Base-by-base conservation (phyloP, 1,140 invertebrate genomes). In the Drosophila ananassae region DNA sequence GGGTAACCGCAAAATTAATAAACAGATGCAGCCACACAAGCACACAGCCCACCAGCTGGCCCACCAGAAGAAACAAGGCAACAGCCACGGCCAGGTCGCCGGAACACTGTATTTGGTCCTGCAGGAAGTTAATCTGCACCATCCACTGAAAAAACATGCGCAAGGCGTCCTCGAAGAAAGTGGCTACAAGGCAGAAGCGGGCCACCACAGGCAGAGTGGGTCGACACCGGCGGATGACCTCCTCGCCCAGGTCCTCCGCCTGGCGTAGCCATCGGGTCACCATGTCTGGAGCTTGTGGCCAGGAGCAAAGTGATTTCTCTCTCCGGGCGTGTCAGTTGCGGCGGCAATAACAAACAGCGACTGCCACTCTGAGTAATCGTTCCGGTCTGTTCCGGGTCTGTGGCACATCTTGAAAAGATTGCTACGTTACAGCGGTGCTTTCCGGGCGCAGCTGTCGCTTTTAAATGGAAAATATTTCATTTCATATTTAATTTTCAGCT, bases 91-190 rank as follows among this genome's bases (percentile, higher is more conserved):
- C 55, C 0, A 55, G 22, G 17, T 13, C 30, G 12, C 24, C 8
- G 10, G 53, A 63, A 30, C 46, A 59, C 4, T 75, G 21, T 4
- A 71, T 8, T 4, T 50, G 39, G 0, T 51, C 25, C 6, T 75
- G 64, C 7, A 63, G 46, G 41, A 25, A 52, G 1, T 10, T 28
- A n/a, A 37, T 4, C 28, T 57, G 54, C 3, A 66, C 56, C n/a
- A 37, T 32, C 69, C 61, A 74, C 17, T 74, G 75, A 21, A 50
- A 30, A 51, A 63, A 74, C 75, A 69, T 57, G 17, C 77, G 58
- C 21, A 73, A 24, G 0, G 30, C 62, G 34, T 74, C 75, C 30
- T 73, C 75, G 7, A 79, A 54, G 58, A 63, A 74, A 10, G 69
- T 79, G 41, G 75, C 75, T 34, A 62, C 73, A 22, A 69, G 64